phyloP scores from a whole-genome alignment of 2,888 invertebrate species.

The Ischnura elegans region DNA sequence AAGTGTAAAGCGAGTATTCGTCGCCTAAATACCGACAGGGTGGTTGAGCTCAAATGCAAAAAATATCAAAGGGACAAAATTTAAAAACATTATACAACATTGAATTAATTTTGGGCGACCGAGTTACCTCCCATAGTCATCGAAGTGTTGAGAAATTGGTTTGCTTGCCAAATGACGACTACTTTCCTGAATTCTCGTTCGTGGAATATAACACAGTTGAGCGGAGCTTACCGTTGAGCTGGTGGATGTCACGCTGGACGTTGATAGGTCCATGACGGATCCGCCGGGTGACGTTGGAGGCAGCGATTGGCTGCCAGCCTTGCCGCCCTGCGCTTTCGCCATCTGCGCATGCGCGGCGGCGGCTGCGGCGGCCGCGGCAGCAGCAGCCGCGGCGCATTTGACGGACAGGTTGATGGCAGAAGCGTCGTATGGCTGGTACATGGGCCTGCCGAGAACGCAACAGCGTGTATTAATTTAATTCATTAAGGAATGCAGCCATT shows the following conservation, averaged over 20 bases:
- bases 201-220: no score
- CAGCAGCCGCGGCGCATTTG: conserved; percentile 86
- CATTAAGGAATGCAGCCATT: no score
- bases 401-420: conserved; percentile 89
- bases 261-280: conserved; percentile 92
- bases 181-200: no score
- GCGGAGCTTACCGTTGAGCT: conserved; percentile 87
- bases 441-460: conserved; percentile 84
- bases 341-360: conserved; percentile 79
- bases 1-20: background rate
- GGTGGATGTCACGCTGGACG: conserved; percentile 90
- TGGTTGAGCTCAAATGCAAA: no score
- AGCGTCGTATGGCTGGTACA: conserved; percentile 84
- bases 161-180: no score
- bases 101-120: no score
- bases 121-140: no score
- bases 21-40: no score
- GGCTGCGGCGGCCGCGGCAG: conserved; percentile 83
- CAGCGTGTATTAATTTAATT: no score
- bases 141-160: no score
- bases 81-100: no score
- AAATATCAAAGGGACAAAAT: no score
- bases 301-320: conserved; percentile 1
- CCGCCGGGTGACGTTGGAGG: conserved; percentile 84
- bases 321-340: conserved; percentile 71